Evolutionary conservation across 2,888 invertebrate genomes (phyloP).

Genomic region (Hedychridium roseum): DNA sequence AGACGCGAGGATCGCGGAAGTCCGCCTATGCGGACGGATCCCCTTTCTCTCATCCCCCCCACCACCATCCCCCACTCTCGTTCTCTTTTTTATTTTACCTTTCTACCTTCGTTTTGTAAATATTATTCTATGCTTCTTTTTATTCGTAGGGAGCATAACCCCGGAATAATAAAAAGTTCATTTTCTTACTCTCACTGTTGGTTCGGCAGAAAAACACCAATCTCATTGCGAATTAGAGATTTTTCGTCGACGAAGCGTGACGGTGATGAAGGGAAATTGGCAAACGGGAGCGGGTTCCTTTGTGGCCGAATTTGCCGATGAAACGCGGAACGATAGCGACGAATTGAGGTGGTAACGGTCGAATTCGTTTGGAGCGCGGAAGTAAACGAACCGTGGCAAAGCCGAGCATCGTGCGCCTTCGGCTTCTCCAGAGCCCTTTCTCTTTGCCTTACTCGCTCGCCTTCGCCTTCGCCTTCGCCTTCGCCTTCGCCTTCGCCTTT

Average conservation of each 20-base stretch:
- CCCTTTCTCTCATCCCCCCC: not conserved
- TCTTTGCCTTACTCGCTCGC: conserved; percentile 10
- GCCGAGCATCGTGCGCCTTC: conserved; percentile 22
- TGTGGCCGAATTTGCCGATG: no score
- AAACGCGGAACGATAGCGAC: no score
- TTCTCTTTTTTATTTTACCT: not conserved
- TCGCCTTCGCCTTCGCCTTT: not conserved
- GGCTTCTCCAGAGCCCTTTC: conserved; percentile 11
- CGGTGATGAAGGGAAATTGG: no score
- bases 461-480: conserved; percentile 1
- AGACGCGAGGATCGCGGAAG: conserved; percentile 8
- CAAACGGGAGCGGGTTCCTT: no score
- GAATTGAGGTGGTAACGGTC: conserved; percentile 31
- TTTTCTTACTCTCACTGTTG: no score
- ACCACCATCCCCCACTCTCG: not conserved
- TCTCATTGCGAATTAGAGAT: no score
- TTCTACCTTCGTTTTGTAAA: no score
- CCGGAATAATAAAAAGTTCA: no score
- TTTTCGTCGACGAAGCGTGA: no score
- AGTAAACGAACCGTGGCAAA: conserved; percentile 18
- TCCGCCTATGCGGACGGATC: not conserved
- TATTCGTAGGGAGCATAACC: no score
- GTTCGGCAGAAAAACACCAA: no score
- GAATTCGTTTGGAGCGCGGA: conserved; percentile 35
- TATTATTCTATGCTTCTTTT: no score